Conservation (phyloP, 2,797 vertebrate genomes). For the Fratercula arctica region DNA sequence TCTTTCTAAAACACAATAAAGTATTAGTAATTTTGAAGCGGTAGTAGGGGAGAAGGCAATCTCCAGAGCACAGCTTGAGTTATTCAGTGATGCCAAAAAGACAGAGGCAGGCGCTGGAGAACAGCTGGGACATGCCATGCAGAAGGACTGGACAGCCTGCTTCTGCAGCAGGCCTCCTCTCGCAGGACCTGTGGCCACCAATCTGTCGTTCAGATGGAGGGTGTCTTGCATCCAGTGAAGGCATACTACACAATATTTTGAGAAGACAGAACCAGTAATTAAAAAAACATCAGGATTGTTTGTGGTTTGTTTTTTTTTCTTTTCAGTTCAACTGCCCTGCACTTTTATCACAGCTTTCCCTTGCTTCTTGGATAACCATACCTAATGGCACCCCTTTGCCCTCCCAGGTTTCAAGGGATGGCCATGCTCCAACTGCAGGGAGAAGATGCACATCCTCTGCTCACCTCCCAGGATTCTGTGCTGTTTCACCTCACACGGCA, state of each 20-base stretch:
- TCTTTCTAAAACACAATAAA: slow-evolving; percentile 11
- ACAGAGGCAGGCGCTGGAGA: background rate
- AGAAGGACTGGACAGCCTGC: background rate
- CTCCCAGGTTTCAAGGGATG: background rate
- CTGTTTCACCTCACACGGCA: background rate
- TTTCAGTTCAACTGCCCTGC: background rate
- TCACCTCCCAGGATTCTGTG: background rate
- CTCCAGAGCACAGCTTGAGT: background rate
- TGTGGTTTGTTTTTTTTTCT: background rate
- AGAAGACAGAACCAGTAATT: background rate
- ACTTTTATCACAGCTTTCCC: background rate
- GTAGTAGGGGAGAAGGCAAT: background rate
- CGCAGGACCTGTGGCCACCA: background rate
- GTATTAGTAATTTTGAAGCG: background rate
- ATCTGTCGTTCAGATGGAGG: background rate
- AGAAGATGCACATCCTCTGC: background rate
- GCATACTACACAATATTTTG: background rate
- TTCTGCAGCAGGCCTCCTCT: background rate
- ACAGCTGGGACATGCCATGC: background rate
- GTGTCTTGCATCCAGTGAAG: background rate
- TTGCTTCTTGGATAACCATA: background rate
- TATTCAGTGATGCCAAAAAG: background rate
- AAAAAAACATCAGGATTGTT: background rate
- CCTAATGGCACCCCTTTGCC: background rate
- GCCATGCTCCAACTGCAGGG: background rate